Evolutionary conservation across 2,888 invertebrate species (phyloP).

Genomic region (Emesis furor): DNA sequence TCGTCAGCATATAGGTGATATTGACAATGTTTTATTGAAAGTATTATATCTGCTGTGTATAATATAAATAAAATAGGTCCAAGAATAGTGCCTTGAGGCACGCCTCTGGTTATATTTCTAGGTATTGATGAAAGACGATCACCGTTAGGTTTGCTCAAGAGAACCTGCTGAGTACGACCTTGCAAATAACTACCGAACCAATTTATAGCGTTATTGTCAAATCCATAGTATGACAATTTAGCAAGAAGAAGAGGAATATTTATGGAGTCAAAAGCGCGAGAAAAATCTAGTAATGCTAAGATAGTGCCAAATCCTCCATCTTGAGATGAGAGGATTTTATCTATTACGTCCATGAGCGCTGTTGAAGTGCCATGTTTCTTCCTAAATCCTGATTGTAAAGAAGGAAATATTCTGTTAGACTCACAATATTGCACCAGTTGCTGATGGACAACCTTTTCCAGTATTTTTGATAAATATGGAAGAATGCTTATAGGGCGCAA

Average conservation of each 20-base stretch:
- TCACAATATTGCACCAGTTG: background rate
- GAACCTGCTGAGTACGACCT: background rate
- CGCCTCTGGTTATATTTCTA: background rate
- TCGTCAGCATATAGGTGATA: background rate
- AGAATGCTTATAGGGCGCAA: background rate
- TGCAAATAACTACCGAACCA: background rate
- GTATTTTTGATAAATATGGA: background rate
- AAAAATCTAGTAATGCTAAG: background rate
- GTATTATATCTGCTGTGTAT: background rate
- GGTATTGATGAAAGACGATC: background rate
- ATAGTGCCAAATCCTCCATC: background rate
- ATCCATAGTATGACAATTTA: background rate
- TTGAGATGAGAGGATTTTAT: constrained; percentile 1
- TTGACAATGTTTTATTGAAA: background rate
- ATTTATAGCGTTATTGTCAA: background rate
- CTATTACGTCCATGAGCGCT: background rate
- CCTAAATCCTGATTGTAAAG: background rate
- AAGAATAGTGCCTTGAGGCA: background rate
- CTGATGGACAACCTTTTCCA: background rate
- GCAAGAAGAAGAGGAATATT: background rate
- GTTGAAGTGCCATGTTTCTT: background rate
- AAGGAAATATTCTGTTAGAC: background rate
- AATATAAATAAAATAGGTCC: background rate
- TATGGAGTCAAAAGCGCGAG: background rate
- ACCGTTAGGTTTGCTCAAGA: background rate